A percentile compares a stretch with the other conserved stretches of the same genome.
phyloP scores from a whole-genome alignment of 2,113 vertebrate species.

The Nyctereutes procyonoides region DNA sequence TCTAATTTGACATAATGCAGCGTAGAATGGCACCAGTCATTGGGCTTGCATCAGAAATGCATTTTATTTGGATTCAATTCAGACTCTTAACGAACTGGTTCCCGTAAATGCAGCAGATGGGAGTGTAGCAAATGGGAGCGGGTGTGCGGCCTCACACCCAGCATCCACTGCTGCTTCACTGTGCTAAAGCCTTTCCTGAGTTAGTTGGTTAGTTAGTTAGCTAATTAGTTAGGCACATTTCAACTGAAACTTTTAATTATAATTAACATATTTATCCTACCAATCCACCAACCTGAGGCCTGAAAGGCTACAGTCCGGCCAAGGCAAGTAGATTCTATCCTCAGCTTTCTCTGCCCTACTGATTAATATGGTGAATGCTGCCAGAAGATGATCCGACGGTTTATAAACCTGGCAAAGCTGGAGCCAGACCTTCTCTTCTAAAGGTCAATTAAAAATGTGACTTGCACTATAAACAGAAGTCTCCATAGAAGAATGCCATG shows the following conservation, averaged over 20 bases:
- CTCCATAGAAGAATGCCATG: constrained; percentile 71
- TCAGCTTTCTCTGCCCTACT: constrained; percentile 18
- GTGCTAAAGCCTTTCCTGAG: constrained; percentile 65
- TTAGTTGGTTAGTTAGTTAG: constrained; percentile 74
- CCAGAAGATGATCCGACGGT: constrained; percentile 58
- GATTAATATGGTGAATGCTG: constrained; percentile 45
- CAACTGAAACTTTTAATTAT: constrained; percentile 67
- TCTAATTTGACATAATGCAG: constrained; percentile 79
- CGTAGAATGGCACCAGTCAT: constrained; percentile 81
- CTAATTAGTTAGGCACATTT: constrained; percentile 80
- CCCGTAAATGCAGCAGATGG: constrained; percentile 79
- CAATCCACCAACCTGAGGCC: constrained; percentile 61
- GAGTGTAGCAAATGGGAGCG: constrained; percentile 72
- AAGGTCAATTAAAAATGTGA: constrained; percentile 83
- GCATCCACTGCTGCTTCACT: constrained; percentile 65
- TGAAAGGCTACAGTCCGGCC: constrained; percentile 44
- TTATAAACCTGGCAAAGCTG: constrained; percentile 74
- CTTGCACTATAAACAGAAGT: constrained; percentile 77
- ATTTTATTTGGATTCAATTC: constrained; percentile 83
- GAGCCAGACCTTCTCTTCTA: constrained; percentile 48
- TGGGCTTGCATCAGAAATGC: constrained; percentile 74
- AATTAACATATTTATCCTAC: constrained; percentile 67
- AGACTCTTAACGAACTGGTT: constrained; percentile 83
- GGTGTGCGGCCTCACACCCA: constrained; percentile 78
- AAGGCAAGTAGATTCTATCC: background rate